Evolutionary conservation across 1,140 invertebrate genomes (phyloP), one percentile per base, ranked within the genome.

Genomic region (Stegodyphus mimosarum): DNA sequence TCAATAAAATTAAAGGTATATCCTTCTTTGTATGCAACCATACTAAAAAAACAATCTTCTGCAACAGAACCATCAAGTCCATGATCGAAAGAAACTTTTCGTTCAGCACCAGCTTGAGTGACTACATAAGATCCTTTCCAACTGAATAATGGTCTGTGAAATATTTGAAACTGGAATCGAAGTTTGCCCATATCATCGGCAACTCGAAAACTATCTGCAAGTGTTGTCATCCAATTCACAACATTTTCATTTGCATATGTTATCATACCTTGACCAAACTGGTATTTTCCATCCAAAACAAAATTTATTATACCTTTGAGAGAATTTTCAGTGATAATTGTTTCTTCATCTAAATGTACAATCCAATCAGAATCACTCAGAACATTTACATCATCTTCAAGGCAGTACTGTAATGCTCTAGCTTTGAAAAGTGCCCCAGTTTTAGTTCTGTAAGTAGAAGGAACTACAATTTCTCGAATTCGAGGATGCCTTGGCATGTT

Each of bases 311-410:
- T 97, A 11, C 98, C 98, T 60, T 94, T 92, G 74, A 93, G 93
- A 33, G 96, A 95, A 90, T 98, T 97, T 89, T 97, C 96, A 6
- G 98, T 99, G 1, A 99, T 91, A 52, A 99, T 90, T 0, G 98
- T 99, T 91, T 99, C 98, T 91, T 99, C 98, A 90, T 99, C 98
- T 17, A 99, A 92, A 92, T 99, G 98, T 3, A 99, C 97, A 88
- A 99, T 96, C 97, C 97, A 99, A 90, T 99, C 98, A 87, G 93
- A 94, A 88, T 98, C 96, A 18, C 93, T 93, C 13, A 98, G 90
- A 87, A 96, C 93, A 90, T 98, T 98, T 1, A 97, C 94, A 88
- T 94, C 94, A 88, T 96, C 95, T 92, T 99, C 98, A 13, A 99
- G 92, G 89, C 97, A 98, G 90, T 99, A 99, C 89, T 99, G 98